Evolutionary conservation across 2,113 vertebrate species (phyloP), one percentile per base, ranked within the genome.

Genomic region (Vulpes ferrilata): DNA sequence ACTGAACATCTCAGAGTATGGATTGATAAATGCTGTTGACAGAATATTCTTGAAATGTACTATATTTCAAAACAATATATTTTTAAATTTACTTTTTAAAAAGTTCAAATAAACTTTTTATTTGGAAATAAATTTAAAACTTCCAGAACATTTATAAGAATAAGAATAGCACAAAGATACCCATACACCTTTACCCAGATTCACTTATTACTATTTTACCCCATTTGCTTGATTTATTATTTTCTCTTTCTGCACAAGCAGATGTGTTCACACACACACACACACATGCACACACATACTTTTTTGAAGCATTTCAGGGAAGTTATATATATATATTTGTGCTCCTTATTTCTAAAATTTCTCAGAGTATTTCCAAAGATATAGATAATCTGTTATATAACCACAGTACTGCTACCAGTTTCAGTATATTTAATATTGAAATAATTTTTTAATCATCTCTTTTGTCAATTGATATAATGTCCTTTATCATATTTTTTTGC

Each of bases 271-370:
- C 43, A 32, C 57, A 43, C 57, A 43, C 57, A 43, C 13, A 43
- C 13, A 87, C 30, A 32, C 27, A 71, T 25, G 7, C 8, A 71
- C 15, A 38, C 13, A 23, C 17, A 43, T 43, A 43, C 57, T 3
- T 71, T 94, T 86, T 88, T 67, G 32, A 94, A 88, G 57, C 74
- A 96, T 55, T 71, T 65, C 16, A 84, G 30, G n/a, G 69, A 48
- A 4, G n/a, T 59, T 43, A 74, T 35, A 67, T 64, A 64, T 5
- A 62, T 51, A 30, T 27, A 60, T 23, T 22, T n/a, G 11, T 22
- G 35, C 3, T 15, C 51, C 55, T 67, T 79, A 79, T 76, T 93
- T 64, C 35, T 93, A 79, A 87, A 87, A 59, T 35, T 69, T 87
- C 51, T 79, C 32, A 79, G 27, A 55, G 4, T 78, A 48, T 57